Percentiles rank a stretch among this genome's conserved stretches.
These are phyloP conservation scores for Suillia variegata DNA, from an alignment of 2,888 invertebrate genomes.

Conservation along the genomic window DNA sequence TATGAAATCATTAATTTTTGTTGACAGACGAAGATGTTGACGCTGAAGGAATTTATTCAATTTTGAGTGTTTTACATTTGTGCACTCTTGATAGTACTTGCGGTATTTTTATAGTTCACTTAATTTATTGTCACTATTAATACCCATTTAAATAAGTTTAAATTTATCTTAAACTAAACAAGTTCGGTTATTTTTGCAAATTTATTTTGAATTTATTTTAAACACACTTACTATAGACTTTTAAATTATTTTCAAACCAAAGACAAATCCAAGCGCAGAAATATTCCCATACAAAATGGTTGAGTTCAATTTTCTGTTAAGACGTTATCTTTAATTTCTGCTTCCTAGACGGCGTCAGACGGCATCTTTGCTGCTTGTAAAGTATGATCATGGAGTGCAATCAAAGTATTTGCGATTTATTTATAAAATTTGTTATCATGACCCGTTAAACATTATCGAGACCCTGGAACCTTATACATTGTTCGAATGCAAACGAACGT, in stretches of 20 bases:
- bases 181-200: not conserved
- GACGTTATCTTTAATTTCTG: too few relatives aligned
- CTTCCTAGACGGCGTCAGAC: not conserved
- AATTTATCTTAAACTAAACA: too few relatives aligned
- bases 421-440: slow-evolving; percentile 43
- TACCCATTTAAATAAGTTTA: too few relatives aligned
- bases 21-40: slow-evolving; percentile 58
- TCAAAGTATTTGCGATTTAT: slow-evolving; percentile 30
- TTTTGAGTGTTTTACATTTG: slow-evolving; percentile 43
- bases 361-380: too few relatives aligned
- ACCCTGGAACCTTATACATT: slow-evolving; percentile 34
- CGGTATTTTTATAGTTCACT: slow-evolving; percentile 17
- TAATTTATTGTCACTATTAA: slow-evolving; percentile 21
- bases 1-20: slow-evolving; percentile 59
- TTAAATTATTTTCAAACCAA: not conserved
- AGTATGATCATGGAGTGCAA: not conserved
- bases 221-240: too few relatives aligned
- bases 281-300: not conserved
- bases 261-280: not conserved
- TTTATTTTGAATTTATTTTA: not conserved
- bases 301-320: too few relatives aligned
- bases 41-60: slow-evolving; percentile 50
- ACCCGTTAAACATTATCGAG: slow-evolving; percentile 47
- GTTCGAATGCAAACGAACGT: slow-evolving; percentile 4
- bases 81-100: too few relatives aligned